Evolutionary conservation across 2,888 invertebrate species (phyloP).

Genomic region (Furcula furcula): DNA sequence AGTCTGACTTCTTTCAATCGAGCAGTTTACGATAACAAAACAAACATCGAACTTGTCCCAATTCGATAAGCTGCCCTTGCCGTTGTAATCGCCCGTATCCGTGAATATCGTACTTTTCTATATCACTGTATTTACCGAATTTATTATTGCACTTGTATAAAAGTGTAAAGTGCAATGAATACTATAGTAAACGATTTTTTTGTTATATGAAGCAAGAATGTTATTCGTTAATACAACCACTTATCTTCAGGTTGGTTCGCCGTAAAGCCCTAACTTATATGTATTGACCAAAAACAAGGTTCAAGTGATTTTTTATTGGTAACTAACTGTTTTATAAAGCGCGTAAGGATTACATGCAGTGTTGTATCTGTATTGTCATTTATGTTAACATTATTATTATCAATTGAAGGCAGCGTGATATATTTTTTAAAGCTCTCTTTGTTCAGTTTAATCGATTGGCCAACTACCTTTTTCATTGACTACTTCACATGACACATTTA

Average conservation of each 20-base stretch:
- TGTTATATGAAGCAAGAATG: no score
- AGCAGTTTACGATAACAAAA: conserved; percentile 15
- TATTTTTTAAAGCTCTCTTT: not conserved
- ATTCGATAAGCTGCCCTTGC: conserved; percentile 61
- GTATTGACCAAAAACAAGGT: no score
- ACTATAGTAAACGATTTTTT: no score
- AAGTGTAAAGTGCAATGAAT: no score
- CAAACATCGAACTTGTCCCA: conserved; percentile 48
- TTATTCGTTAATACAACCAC: no score
- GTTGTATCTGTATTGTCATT: not conserved
- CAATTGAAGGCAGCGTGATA: not conserved
- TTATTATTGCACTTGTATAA: no score
- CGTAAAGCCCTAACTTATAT: no score
- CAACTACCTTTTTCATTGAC: conserved; percentile 6
- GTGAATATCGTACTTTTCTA: conserved; percentile 5
- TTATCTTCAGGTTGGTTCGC: no score
- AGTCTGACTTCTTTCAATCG: no score
- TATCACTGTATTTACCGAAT: not conserved
- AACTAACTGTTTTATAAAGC: no score
- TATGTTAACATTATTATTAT: not conserved
- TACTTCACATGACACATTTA: conserved; percentile 18
- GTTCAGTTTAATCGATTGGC: not conserved
- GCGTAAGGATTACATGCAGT: no score
- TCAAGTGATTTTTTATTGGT: no score
- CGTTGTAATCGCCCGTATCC: conserved; percentile 33